Evolutionary conservation across 1,140 invertebrate genomes (phyloP), one percentile per base, ranked within the genome.

Genomic region (Luehdorfia chinensis): DNA sequence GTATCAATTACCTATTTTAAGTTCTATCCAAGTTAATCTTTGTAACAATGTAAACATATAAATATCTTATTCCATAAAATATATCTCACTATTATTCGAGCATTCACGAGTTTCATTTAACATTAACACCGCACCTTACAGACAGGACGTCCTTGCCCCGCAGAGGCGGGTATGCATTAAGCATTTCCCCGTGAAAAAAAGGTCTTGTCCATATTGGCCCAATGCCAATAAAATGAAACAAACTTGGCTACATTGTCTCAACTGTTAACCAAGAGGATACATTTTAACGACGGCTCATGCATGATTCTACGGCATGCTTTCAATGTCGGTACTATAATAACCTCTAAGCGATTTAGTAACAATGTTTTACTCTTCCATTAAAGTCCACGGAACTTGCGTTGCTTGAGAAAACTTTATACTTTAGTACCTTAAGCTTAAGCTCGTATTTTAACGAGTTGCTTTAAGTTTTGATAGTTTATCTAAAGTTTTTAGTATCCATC

Each of bases 371-470:
- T 25, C 36, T n/a, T 11, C 13, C 39, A 27, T 27, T 43, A 28
- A 43, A 43, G 16, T 43, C 39, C 39, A 43, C 39, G 39, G 28
- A 43, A 43, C 23, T 41, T 41, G 23, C 37, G 13, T 41, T 27
- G 21, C 37, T 41, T 0, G 11, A n/a, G 7, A 12, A 41, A 28
- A 27, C 37, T 43, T 43, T 16, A n/a, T 25, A 23, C 37, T 41
- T 41, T 41, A 41, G 12, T 43, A 30, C 39, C 39, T 43, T 18
- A 43, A 43, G 39, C 23, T 43, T 28, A 43, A 28, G 39, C 14
- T 28, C 39, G 25, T 43, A 27, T 43, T 43, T 36, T 43, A 28
- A 43, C 39, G 39, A 43, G 23, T 43, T 43, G 6, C 39, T 41
- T 15, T 27, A 43, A 43, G 39, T 43, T 43, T 28, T 43, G 23